Conservation (phyloP, 2,888 invertebrate genomes). For the Pandemis cinnamomeana region DNA sequence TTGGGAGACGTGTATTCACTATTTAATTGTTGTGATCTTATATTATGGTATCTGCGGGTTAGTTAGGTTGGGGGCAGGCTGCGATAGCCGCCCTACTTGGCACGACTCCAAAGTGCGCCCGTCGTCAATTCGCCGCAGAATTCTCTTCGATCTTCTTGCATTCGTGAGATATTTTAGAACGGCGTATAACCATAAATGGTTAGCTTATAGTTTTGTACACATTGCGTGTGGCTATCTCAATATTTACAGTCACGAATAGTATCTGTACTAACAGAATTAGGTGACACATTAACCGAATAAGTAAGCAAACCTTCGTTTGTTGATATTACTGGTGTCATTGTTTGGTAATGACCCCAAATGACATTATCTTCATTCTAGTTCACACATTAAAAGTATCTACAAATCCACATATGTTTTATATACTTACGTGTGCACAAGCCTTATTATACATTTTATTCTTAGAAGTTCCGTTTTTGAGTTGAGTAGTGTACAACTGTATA, state of each 20-base stretch:
- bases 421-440: too few species aligned
- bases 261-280: slow-evolving; percentile 10
- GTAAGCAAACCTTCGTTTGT: slow-evolving; percentile 8
- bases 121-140: slow-evolving; percentile 38
- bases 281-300: slow-evolving; percentile 11
- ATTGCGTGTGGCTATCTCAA: slow-evolving; percentile 1
- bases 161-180: not conserved
- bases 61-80: slow-evolving; percentile 44
- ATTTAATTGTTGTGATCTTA: slow-evolving; percentile 15
- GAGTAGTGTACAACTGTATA: not conserved
- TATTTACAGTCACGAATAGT: not conserved
- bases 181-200: slow-evolving; percentile 1
- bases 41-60: slow-evolving; percentile 44
- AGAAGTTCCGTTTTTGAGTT: not conserved
- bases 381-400: not conserved
- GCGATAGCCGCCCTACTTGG: slow-evolving; percentile 59
- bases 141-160: slow-evolving; percentile 26
- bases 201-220: not conserved
- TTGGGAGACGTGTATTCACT: not conserved
- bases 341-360: slow-evolving; percentile 2
- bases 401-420: too few species aligned
- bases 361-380: not conserved
- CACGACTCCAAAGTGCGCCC: slow-evolving; percentile 52
- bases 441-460: not conserved
- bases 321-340: not conserved